These are phyloP conservation scores for Tachina grossa DNA, from an alignment of 2,888 invertebrate species.

Conservation along the genomic window DNA sequence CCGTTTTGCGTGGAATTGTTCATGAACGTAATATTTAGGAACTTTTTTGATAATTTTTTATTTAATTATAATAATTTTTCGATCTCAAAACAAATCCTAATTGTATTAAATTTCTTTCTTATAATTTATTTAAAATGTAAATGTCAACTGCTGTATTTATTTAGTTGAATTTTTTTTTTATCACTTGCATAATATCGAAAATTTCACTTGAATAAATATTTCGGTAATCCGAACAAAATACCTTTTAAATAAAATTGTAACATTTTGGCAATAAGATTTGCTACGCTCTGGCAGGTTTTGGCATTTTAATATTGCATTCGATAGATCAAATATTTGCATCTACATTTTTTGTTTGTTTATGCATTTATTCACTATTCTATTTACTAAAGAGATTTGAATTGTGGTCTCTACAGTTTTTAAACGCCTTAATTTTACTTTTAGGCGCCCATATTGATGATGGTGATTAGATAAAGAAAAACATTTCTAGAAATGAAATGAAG, in stretches of 20 bases:
- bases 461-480: conserved; percentile 67
- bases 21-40: too few species aligned
- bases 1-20: too few species aligned
- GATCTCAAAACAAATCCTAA: neutral
- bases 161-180: conserved; percentile 31
- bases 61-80: neutral
- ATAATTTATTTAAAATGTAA: neutral
- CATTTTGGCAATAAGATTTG: conserved; percentile 28
- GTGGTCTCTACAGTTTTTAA: conserved; percentile 29
- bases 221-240: conserved; percentile 48
- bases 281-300: conserved; percentile 38
- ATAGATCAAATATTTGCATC: conserved; percentile 47
- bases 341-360: neutral
- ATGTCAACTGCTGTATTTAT: conserved; percentile 39
- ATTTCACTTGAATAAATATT: conserved; percentile 49
- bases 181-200: conserved; percentile 50
- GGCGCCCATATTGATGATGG: conserved; percentile 69
- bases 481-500: conserved; percentile 54
- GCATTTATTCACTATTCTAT: neutral
- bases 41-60: too few species aligned
- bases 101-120: neutral
- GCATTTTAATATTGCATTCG: conserved; percentile 44
- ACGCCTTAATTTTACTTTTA: conserved; percentile 52
- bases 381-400: conserved; percentile 13
- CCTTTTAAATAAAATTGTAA: conserved; percentile 54